Percentiles rank a stretch among this genome's conserved stretches.
Evolutionary conservation across 2,888 invertebrate species (phyloP).

Genomic region (Glaucopsyche alexis): DNA sequence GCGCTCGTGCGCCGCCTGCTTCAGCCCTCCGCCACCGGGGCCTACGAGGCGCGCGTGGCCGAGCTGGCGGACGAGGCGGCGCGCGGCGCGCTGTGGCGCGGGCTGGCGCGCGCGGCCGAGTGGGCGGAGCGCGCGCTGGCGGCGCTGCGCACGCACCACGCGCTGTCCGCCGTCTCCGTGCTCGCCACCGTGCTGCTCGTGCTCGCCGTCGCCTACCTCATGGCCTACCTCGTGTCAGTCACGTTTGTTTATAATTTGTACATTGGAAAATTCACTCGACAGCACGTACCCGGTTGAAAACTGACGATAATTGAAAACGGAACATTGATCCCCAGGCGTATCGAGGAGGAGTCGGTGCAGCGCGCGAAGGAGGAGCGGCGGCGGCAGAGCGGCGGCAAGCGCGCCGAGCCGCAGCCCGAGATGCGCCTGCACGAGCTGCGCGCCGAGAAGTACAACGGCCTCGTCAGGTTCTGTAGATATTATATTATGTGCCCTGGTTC

Average conservation of each 20-base stretch:
- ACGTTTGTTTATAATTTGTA: too few species aligned
- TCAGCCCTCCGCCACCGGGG: conserved; percentile 85
- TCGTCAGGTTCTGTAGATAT: conserved; percentile 80
- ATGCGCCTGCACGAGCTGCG: conserved; percentile 93
- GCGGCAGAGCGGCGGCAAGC: conserved; percentile 74
- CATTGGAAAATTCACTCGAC: too few species aligned
- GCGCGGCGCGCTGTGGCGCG: conserved; percentile 84
- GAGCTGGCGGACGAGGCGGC: conserved; percentile 90
- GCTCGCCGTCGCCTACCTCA: conserved; percentile 86
- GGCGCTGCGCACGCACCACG: conserved; percentile 87
- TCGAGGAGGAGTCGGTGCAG: conserved; percentile 72
- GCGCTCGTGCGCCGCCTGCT: conserved; percentile 85
- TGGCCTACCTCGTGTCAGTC: conserved; percentile 86
- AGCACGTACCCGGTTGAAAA: too few species aligned
- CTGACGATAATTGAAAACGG: too few species aligned
- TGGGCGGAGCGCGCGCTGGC: conserved; percentile 86
- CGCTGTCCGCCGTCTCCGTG: conserved; percentile 82
- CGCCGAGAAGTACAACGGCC: conserved; percentile 96
- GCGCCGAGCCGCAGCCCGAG: conserved; percentile 80
- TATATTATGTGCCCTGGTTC: too few species aligned
- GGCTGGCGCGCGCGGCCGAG: conserved; percentile 82
- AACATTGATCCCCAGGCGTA: conserved; percentile 51
- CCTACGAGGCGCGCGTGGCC: conserved; percentile 89
- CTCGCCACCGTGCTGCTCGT: conserved; percentile 86
- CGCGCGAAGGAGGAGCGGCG: conserved; percentile 78